Base-by-base conservation (phyloP, 2,797 vertebrate genomes). In the Rhodeus uyekii region DNA sequence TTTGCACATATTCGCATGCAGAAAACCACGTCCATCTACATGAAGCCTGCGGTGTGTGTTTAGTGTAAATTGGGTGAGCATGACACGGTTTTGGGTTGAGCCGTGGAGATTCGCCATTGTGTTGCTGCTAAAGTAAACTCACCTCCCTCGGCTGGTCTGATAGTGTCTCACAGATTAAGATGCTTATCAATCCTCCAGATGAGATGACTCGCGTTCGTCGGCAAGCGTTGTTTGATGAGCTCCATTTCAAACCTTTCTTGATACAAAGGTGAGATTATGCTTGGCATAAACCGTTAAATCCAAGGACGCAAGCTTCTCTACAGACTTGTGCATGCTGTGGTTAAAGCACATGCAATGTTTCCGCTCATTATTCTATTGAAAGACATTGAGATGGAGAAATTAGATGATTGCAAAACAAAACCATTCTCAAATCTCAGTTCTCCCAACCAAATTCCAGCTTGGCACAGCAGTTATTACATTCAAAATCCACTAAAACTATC, bases 1-100 rank as follows among this genome's bases (percentile, higher is more conserved):
- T 14, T 5, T 12, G 8, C 48, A 24, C 3, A 2, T 16, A 16
- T n/a, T 24, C 48, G 13, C 69, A 36, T 1, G n/a, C 13, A 8
- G 3, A 18, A n/a, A n/a, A n/a, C n/a, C n/a, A n/a, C n/a, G n/a
- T n/a, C n/a, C n/a, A n/a, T n/a, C n/a, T n/a, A n/a, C n/a, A n/a
- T n/a, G n/a, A n/a, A 18, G 13, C 13, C 32, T 1, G 13, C 12
- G 24, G 68, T 34, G 69, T 46, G 50, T 34, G 68, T 50, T 48
- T 2, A 8, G 6, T 94, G 88, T 83, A 83, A 80, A 86, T 86
- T 88, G 69, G 44, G 39, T 1, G 50, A n/a, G 50, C 9, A 4
- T 12, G 50, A 29, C 55, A 60, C 13, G 55, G 55, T 29, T 29
- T 16, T n/a, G 22, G 22, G 50, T 55, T 24, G n/a, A n/a, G n/a